Evolutionary conservation across 2,888 invertebrate species (phyloP), one percentile per base, ranked within the genome.

Genomic region (Philonicus albiceps): DNA sequence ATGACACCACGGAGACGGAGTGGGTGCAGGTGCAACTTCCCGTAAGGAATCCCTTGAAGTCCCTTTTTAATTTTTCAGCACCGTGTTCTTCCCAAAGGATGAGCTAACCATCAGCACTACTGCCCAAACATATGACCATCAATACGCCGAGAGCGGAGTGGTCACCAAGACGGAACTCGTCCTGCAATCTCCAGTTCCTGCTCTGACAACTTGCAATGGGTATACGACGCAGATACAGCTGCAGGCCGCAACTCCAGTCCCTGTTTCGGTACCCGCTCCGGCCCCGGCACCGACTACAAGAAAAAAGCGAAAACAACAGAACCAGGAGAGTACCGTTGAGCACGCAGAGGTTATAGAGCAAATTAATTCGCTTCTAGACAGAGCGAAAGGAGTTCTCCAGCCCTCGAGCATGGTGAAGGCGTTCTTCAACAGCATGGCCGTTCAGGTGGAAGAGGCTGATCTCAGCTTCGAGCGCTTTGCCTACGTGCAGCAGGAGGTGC

Each of bases 361-460:
- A 11, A 55, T 81, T 2, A 81, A 81, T 37, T 81, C 31, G 3
- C 7, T 81, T 6, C 13, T 81, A 1, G 81, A 81, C 4, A 81
- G 31, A n/a, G 64, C 37, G 11, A 22, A 43, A 78, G 78, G 22
- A 16, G 34, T 31, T 13, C 19, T 81, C 6, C 55, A 81, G 34
- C 55, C 81, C 11, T 27, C 43, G 22, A 81, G 55, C 91, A 55
- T 81, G 81, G 81, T 81, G 8, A 30, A 81, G 55, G 55, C 49
- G 13, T 80, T 81, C 80, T 86, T 86, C 19, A 64, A 76, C 27
- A 49, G 75, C n/a, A 76, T 86, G 76, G 86, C 86, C n/a, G 30
- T 76, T 30, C 86, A 86, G 19, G 76, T 86, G n/a, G 86, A 86
- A 13, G 73, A 86, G 49, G 86, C 86, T 1, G 75, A 86, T 37